These are phyloP conservation scores for Notocelia uddmanniana DNA, from an alignment of 2,888 invertebrate species.

Conservation along the genomic window DNA sequence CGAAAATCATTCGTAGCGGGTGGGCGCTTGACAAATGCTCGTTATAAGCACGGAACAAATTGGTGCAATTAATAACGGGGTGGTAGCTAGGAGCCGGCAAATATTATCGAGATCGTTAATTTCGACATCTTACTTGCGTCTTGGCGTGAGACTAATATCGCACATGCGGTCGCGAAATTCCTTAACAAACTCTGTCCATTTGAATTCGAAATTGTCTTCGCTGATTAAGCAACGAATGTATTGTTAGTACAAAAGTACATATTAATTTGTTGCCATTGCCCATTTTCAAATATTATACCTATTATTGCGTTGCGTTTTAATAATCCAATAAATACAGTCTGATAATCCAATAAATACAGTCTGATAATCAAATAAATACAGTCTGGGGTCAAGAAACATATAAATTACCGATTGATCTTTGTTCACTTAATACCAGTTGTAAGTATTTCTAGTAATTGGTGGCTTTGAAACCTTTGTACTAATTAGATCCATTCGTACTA, in stretches of 20 bases:
- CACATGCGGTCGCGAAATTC: slow-evolving; percentile 53
- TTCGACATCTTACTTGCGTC: slow-evolving; percentile 76
- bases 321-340: too few relatives aligned
- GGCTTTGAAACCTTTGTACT: slow-evolving; percentile 56
- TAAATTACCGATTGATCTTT: not conserved
- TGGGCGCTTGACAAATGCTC: slow-evolving; percentile 81
- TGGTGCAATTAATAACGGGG: slow-evolving; percentile 82
- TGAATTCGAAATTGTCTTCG: slow-evolving; percentile 1
- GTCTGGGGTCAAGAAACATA: not conserved
- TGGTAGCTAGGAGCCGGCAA: slow-evolving; percentile 81
- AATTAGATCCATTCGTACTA: slow-evolving; percentile 58
- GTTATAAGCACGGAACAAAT: slow-evolving; percentile 84
- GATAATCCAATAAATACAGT: too few relatives aligned
- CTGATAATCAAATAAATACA: too few relatives aligned
- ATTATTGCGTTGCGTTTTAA: too few relatives aligned
- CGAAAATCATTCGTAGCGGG: slow-evolving; percentile 78
- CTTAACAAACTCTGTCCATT: slow-evolving; percentile 5
- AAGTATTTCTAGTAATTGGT: slow-evolving; percentile 41
- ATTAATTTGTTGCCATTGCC: too few relatives aligned
- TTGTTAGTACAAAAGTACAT: too few relatives aligned
- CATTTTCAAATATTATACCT: too few relatives aligned
- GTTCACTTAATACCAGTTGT: not conserved
- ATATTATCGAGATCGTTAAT: slow-evolving; percentile 85
- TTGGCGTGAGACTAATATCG: slow-evolving; percentile 64
- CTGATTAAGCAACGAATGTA: too few relatives aligned